phyloP scores from a whole-genome alignment of 2,113 vertebrate genomes.

The Paramisgurnus dabryanus region DNA sequence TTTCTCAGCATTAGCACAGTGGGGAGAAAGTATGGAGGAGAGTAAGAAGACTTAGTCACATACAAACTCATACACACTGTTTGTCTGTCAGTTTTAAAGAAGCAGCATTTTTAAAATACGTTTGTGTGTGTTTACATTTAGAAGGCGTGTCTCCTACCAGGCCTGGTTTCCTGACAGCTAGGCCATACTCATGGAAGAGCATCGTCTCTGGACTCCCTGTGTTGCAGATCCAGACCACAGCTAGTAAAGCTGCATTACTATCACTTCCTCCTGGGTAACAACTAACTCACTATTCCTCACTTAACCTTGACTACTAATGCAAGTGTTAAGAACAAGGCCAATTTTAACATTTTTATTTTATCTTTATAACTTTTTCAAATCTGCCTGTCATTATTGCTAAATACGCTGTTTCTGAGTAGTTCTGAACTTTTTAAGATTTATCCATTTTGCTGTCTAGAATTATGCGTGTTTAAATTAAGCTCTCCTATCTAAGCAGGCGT shows the following conservation, averaged over 20 bases:
- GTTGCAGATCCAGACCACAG: constrained; percentile 79
- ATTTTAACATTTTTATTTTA: too few species aligned
- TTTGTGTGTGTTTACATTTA: constrained; percentile 38
- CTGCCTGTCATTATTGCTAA: too few species aligned
- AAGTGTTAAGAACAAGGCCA: not conserved
- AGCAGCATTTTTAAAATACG: not conserved
- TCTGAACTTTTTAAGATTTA: too few species aligned
- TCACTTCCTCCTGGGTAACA: constrained; percentile 84
- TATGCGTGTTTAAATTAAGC: too few species aligned
- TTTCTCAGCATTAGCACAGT: constrained; percentile 83
- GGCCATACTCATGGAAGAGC: constrained; percentile 80
- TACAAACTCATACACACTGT: not conserved
- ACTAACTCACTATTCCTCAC: constrained; percentile 40
- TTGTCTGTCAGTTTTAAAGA: not conserved
- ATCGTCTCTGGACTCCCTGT: constrained; percentile 69
- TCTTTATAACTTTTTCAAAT: too few species aligned
- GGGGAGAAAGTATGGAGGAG: constrained; percentile 77
- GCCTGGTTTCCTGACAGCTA: constrained; percentile 71
- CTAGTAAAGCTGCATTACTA: constrained; percentile 80
- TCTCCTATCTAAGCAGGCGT: not conserved
- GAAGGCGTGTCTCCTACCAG: constrained; percentile 56
- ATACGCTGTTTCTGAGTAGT: too few species aligned
- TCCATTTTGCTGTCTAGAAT: too few species aligned
- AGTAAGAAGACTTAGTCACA: constrained; percentile 40
- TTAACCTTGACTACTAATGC: not conserved